Evolutionary conservation across 2,113 vertebrate species (phyloP).

Genomic region (Alligator sinensis): DNA sequence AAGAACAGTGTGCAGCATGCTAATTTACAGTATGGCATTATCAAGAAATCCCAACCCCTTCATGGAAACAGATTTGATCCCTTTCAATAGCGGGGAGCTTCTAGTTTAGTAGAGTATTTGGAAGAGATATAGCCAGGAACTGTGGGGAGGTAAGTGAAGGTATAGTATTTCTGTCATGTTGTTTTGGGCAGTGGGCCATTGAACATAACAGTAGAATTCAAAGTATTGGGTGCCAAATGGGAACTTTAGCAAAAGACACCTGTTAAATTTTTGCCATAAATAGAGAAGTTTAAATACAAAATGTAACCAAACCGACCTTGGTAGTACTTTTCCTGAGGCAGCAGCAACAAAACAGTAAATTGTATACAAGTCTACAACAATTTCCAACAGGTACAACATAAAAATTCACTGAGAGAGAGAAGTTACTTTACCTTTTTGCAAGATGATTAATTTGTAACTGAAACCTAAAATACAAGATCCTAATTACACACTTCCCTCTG

Average conservation of each 20-base stretch:
- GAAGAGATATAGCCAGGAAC: not conserved
- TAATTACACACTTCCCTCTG: not conserved
- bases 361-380: not conserved
- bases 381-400: not conserved
- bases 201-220: not conserved
- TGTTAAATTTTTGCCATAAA: not conserved
- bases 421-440: not conserved
- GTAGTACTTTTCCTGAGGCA: not conserved
- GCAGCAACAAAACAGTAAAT: not conserved
- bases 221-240: not conserved
- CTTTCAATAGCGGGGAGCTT: not conserved
- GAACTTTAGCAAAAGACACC: not conserved
- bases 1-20: too few relatives aligned
- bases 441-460: not conserved
- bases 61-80: not conserved
- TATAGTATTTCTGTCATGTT: not conserved
- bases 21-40: not conserved
- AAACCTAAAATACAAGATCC: not conserved
- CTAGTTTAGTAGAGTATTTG: not conserved
- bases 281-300: not conserved
- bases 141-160: not conserved
- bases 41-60: not conserved
- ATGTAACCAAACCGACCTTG: not conserved
- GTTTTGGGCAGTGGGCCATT: too few relatives aligned
- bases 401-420: slow-evolving; percentile 1